phyloP scores from a whole-genome alignment of 2,888 invertebrate species.

The Microctonus aethiopoides region DNA sequence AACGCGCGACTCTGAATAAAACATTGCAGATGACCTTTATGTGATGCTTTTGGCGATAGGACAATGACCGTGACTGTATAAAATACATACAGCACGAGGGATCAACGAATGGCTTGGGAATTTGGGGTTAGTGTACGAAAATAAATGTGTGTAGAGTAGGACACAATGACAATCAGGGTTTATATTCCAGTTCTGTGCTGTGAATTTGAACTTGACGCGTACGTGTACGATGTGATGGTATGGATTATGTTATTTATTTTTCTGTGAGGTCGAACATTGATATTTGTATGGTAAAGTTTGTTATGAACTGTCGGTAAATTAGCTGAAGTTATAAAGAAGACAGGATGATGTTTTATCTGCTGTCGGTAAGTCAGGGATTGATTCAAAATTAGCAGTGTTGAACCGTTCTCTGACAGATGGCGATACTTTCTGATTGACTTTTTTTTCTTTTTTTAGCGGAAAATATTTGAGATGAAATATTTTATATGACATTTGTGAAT shows the following conservation, averaged over 20 bases:
- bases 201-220: not conserved
- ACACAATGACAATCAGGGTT: not conserved
- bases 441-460: too few species aligned
- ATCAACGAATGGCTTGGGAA: not conserved
- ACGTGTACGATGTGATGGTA: not conserved
- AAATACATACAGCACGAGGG: not conserved
- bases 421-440: not conserved
- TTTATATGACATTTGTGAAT: too few species aligned
- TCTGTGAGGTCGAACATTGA: not conserved
- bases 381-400: not conserved
- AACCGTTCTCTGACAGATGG: not conserved
- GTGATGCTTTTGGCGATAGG: conserved; percentile 2
- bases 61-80: conserved; percentile 1
- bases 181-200: not conserved
- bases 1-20: not conserved
- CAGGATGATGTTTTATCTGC: not conserved
- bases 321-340: not conserved
- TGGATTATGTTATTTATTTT: not conserved
- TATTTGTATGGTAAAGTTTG: not conserved
- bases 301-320: not conserved
- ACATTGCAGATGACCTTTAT: conserved; percentile 5
- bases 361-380: not conserved
- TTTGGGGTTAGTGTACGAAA: not conserved
- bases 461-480: too few species aligned
- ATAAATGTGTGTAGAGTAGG: conserved; percentile 4